Base-by-base conservation (phyloP, 2,888 invertebrate genomes). In the Himalopsyche anomala region DNA sequence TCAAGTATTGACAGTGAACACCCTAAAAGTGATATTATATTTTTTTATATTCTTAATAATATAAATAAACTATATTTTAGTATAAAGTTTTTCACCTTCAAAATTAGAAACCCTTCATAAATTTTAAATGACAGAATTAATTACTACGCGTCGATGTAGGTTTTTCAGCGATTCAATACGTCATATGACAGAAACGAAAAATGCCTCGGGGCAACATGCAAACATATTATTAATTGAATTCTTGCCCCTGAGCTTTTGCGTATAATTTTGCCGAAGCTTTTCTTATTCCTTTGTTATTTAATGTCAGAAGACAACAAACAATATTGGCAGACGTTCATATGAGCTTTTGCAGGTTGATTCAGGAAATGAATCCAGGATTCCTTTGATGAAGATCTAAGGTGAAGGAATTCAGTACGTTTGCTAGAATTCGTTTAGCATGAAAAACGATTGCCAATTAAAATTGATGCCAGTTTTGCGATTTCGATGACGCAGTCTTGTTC, bases 211-310 rank as follows among this genome's bases (percentile, higher is more conserved):
- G 84, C 36, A 85, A 69, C 55, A 84, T 85, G 84, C 84, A 87
- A 85, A 87, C 80, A 87, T 86, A 86, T 87, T 62, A 62, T 62
- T 87, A 87, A 87, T 87, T 87, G 86, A 87, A 87, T 87, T 87
- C 86, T 87, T 82, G 83, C 86, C 87, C 86, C 74, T 80, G 56
- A 81, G 84, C 84, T 81, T 40, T 69, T 55, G 85, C 82, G 62
- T 62, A 62, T 87, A 87, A 87, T 87, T 87, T 84, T 86, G 86
- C 56, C 69, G 62, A 81, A 82, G 84, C 80, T 85, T 85, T 83
- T 85, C 62, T 62, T 62, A 62, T 62, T n/a, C 62, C 62, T 62
- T 62, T 62, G 62, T 62, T 62, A 62, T 62, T 62, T 62, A n/a
- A 62, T 62, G 62, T 62, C 62, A 62, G 62, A 19, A 62, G 62